phyloP scores from a whole-genome alignment of 2,113 vertebrate species.

The Apistogramma diplotaenia region DNA sequence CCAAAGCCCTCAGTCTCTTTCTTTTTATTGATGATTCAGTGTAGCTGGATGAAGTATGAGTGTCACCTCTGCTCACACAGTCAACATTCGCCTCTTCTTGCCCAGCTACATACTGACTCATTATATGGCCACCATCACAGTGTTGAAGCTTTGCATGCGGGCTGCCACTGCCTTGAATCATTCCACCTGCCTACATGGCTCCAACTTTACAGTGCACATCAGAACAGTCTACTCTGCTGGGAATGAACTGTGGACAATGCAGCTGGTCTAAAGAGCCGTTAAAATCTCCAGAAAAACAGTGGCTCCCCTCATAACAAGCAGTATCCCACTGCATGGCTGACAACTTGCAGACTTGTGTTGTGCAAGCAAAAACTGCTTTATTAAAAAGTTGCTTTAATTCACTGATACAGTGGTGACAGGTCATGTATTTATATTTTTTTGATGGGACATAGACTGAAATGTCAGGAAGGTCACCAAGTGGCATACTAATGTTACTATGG shows the following conservation, averaged over 20 bases:
- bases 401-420: background rate
- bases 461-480: too few relatives aligned
- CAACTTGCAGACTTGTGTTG: background rate
- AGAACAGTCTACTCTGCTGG: background rate
- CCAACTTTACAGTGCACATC: background rate
- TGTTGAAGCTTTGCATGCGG: conserved; percentile 1
- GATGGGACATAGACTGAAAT: background rate
- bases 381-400: background rate
- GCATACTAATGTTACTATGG: too few relatives aligned
- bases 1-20: conserved; percentile 23
- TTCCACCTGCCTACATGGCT: conserved; percentile 26
- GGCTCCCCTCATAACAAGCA: background rate
- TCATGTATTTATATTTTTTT: background rate
- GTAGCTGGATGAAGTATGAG: conserved; percentile 16
- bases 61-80: conserved; percentile 8
- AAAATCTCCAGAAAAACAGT: background rate
- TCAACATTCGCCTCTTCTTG: background rate
- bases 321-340: background rate
- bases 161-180: conserved; percentile 7
- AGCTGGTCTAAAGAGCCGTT: background rate
- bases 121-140: background rate
- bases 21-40: conserved; percentile 43
- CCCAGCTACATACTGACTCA: conserved; percentile 30
- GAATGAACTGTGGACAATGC: background rate
- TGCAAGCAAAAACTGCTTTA: background rate